Percentiles rank a stretch among this genome's conserved stretches.
Evolutionary conservation across 1,140 invertebrate genomes (phyloP).

Genomic region (Chironomus tepperi): DNA sequence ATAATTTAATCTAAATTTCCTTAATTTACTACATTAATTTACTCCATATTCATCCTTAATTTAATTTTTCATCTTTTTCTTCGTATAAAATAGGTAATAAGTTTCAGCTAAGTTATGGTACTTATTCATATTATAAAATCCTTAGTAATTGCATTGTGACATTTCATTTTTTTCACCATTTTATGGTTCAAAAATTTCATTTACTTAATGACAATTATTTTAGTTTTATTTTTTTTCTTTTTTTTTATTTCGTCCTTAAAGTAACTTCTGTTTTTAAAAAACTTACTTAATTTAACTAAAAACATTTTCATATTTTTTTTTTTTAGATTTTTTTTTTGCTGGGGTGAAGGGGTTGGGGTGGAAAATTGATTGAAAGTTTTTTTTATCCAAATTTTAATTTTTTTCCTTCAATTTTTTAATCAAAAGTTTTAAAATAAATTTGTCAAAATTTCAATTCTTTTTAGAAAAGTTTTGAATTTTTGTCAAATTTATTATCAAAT

Average conservation of each 20-base stretch:
- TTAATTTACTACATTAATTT: background rate
- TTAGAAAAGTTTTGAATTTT: too few species aligned
- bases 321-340: background rate
- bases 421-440: too few species aligned
- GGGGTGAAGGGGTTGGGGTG: background rate
- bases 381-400: too few species aligned
- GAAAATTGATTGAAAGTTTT: too few species aligned
- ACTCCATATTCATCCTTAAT: background rate
- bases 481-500: too few species aligned
- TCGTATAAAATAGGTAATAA: background rate
- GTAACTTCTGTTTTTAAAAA: too few species aligned
- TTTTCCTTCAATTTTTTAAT: too few species aligned
- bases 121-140: slow-evolving; percentile 15
- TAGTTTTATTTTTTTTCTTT: too few species aligned
- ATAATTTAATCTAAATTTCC: background rate
- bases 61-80: background rate
- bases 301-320: background rate
- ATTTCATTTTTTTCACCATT: background rate
- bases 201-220: background rate
- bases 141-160: slow-evolving; percentile 13
- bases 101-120: background rate
- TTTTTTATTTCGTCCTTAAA: background rate
- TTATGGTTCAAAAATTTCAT: background rate
- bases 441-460: too few species aligned
- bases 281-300: too few species aligned